Base-by-base conservation (phyloP, 1,140 invertebrate species). In the Rhynchophorus ferrugineus region DNA sequence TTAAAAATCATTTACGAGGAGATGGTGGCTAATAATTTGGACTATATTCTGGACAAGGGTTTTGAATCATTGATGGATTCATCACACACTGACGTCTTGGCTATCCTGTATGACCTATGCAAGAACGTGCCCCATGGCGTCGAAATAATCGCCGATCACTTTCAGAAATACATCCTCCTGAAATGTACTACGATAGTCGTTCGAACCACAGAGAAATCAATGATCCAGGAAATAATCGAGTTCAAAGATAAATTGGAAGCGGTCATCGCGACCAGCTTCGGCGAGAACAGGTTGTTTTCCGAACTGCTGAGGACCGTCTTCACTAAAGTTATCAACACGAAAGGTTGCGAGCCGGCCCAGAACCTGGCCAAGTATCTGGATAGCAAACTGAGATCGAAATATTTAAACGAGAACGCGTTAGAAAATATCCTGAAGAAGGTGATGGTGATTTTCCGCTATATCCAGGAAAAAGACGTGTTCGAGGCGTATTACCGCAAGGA, bases 401-500 rank as follows among this genome's bases (percentile, higher is more conserved):
- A 95, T 76, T 90, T 98, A 3, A 94, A 96, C 67, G 94, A 98
- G 68, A 92, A 98, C 66, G 91, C 98, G 71, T 70, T 98, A 42
- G 95, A 99, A 71, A 77, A 84, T 69, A 77, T 97, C 21, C 71
- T 99, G 36, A 94, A 98, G 70, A 97, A 96, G 73, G 95, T 98
- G 22, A 98, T 99, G 90, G 91, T 98, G 7, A 75, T 98, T 1
- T 99, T 99, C 20, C 39, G 95, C 47, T 98, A 97, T 72, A 96
- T 99, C 62, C 92, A 98, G 66, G 95, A 95, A 54, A 91, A 99
- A 72, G 96, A 99, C 76, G 92, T 98, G 1, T 99, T 99, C 74
- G 96, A 98, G 73, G 95, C 95, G 0, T 99, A 98, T 73, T 99
- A 99, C 69, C 98, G 98, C 71, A 95, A 94, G 67, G 93, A 98